Conservation (phyloP, 2,888 invertebrate species). For the Nemurella pictetii region DNA sequence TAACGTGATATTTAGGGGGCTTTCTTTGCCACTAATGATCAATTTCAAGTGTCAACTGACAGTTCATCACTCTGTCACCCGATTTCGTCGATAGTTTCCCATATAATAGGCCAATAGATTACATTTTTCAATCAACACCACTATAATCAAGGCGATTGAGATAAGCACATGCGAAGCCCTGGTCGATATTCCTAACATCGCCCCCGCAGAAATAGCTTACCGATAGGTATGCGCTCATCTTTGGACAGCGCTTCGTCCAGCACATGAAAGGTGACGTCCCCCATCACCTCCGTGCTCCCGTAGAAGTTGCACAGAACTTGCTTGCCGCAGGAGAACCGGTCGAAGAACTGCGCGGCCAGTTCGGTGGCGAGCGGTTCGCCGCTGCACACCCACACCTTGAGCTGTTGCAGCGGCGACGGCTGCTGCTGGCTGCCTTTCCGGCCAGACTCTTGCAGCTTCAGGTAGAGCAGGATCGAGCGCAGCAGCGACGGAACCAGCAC, state of each 20-base stretch:
- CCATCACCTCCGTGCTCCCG: constrained; percentile 91
- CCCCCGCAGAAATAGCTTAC: too few species aligned
- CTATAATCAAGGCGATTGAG: too few species aligned
- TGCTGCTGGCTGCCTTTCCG: constrained; percentile 34
- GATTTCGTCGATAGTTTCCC: too few species aligned
- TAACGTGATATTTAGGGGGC: too few species aligned
- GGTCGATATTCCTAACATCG: too few species aligned
- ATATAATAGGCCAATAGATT: too few species aligned
- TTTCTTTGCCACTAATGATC: too few species aligned
- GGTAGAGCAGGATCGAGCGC: constrained; percentile 73
- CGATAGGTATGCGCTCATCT: constrained; percentile 76
- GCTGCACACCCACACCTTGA: constrained; percentile 84
- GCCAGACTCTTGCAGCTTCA: constrained; percentile 36
- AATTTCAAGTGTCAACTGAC: too few species aligned
- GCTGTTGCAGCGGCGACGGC: constrained; percentile 54
- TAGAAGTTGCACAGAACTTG: constrained; percentile 83
- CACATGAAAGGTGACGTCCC: constrained; percentile 81
- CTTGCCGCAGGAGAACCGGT: constrained; percentile 66
- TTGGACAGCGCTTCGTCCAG: constrained; percentile 57
- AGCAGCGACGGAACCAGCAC: constrained; percentile 84
- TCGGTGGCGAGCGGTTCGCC: constrained; percentile 78
- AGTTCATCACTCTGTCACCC: too few species aligned
- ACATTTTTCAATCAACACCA: too few species aligned
- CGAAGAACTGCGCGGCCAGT: constrained; percentile 75
- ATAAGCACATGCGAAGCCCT: too few species aligned